Evolutionary conservation across 2,888 invertebrate species (phyloP), one percentile per base, ranked within the genome.

Genomic region (Sinopyrophorus schimmeli): DNA sequence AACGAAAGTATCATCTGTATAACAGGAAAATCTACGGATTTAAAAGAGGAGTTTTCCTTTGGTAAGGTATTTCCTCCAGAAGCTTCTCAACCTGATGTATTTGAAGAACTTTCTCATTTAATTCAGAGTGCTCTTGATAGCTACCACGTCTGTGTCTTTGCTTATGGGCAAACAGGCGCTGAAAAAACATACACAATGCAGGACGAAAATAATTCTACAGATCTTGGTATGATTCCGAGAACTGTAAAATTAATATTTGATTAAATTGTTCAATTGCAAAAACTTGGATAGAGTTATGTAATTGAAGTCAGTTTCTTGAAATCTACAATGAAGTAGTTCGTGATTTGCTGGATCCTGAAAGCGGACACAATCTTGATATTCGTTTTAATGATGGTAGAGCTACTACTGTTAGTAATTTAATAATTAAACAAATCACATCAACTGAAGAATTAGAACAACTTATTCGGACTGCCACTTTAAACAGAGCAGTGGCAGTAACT

Each of bases 141-240:
- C 0, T 93, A 90, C 68, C 89, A 93, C 74, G 88, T 92, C 3
- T 93, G 92, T 70, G 87, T 93, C 28, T 92, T 92, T 76, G 92
- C 92, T 5, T 93, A 93, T 69, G 92, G 92, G 0, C 92, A 92
- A 75, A 92, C 92, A 1, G 91, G 92, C 6, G 90, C 91, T 39
- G 92, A 92, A 0, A 92, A 92, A 74, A 92, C 92, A 0, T 89
- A 84, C 64, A 92, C 92, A 0, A 92, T 93, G 92, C 91, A 91
- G 76, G 92, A 92, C 17, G 58, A 47, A 12, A 7, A 42, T 10
- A 17, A 43, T n/a, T 32, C 41, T 2, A 35, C 44, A 17, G 17
- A 54, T 62, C 31, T 81, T 65, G 92, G 93, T 5, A 89, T 93
- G 71, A 92, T 93, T 60, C 91, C 92, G 0, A 76, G 91, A 53